These are phyloP conservation scores for Drosophila pachea DNA, from an alignment of 1,140 invertebrate species.

Conservation along the genomic window DNA sequence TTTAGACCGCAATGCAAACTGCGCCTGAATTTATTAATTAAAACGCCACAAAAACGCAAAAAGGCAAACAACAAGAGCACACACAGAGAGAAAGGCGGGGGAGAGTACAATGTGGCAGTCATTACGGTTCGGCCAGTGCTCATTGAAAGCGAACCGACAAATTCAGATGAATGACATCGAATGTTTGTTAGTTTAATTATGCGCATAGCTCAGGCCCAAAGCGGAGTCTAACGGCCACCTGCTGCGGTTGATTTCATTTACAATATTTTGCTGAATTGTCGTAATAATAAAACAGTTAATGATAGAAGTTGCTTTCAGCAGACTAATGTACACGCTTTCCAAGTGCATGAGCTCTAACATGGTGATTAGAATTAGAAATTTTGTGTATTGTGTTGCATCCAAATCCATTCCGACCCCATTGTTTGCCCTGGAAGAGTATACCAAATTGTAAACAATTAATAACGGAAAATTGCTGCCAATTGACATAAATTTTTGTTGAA, in stretches of 20 bases:
- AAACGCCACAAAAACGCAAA: constrained; percentile 63
- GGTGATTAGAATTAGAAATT: too few species aligned
- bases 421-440: neutral
- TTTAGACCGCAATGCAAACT: constrained; percentile 31
- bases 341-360: too few species aligned
- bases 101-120: constrained; percentile 36
- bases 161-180: constrained; percentile 26
- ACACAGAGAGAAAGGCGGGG: constrained; percentile 12
- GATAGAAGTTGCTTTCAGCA: constrained; percentile 17
- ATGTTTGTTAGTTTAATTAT: constrained; percentile 71
- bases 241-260: constrained; percentile 43
- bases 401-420: neutral
- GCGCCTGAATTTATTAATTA: constrained; percentile 64
- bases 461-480: constrained; percentile 31
- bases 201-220: constrained; percentile 12
- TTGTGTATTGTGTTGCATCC: too few species aligned
- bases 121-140: constrained; percentile 58
- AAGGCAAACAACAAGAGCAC: constrained; percentile 28
- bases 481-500: constrained; percentile 43
- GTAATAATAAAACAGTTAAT: constrained; percentile 52
- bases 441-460: constrained; percentile 28
- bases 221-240: neutral
- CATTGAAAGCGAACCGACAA: constrained; percentile 51
- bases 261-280: constrained; percentile 53
- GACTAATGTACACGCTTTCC: neutral